Conservation (phyloP, 2,888 invertebrate species). For the Caenorhabditis drosophilae region DNA sequence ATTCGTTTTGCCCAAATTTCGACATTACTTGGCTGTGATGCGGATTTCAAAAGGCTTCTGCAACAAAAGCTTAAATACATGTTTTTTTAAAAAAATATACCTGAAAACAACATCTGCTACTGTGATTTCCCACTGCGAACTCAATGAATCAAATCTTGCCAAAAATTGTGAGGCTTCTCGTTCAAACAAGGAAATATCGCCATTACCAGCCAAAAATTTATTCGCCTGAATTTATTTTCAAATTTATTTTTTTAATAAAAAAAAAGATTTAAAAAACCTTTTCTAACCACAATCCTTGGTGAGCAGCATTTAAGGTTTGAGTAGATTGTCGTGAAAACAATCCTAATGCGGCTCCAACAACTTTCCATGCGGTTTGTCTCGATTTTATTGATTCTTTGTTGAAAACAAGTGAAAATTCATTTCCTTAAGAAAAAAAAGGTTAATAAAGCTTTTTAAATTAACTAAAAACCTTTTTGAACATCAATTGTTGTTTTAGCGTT, state of each 20-base stretch:
- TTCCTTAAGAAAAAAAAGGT: constrained; percentile 1
- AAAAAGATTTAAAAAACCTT: too few relatives aligned
- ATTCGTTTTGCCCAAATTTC: constrained; percentile 47
- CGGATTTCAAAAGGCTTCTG: constrained; percentile 26
- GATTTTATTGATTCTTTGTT: constrained; percentile 11
- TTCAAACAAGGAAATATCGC: constrained; percentile 11
- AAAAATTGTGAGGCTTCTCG: constrained; percentile 48
- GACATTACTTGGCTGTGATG: constrained; percentile 44
- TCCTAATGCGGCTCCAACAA: constrained; percentile 39
- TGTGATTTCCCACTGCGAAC: constrained; percentile 41
- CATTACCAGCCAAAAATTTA: constrained; percentile 7
- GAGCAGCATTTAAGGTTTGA: constrained; percentile 39
- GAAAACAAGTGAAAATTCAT: constrained; percentile 4
- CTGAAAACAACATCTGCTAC: constrained; percentile 37
- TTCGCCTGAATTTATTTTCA: constrained; percentile 12
- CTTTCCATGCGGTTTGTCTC: constrained; percentile 20
- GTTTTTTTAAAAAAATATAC: too few relatives aligned
- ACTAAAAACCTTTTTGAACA: constrained; percentile 14
- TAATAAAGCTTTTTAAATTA: neutral
- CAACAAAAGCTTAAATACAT: too few relatives aligned
- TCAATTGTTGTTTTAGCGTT: constrained; percentile 31
- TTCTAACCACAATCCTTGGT: constrained; percentile 40
- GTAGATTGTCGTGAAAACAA: constrained; percentile 38
- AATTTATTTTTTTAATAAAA: neutral
- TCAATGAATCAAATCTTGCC: constrained; percentile 50